Percentiles rank a stretch among this genome's conserved stretches.
Evolutionary conservation across 2,113 vertebrate species (phyloP).

Genomic region (Actenoides hombroni): DNA sequence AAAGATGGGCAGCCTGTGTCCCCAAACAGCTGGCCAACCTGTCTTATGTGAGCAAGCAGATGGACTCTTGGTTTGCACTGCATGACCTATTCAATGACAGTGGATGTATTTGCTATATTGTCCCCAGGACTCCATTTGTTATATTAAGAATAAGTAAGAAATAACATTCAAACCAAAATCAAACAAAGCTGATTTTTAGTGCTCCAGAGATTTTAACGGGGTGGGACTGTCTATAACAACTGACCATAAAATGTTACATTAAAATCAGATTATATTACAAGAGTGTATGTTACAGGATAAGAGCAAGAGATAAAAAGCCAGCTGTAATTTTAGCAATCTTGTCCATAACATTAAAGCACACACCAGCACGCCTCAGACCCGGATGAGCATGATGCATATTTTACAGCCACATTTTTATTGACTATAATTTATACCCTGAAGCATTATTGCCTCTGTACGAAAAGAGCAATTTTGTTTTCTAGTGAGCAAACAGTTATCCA

Average conservation of each 20-base stretch:
- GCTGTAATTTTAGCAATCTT: neutral
- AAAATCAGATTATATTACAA: neutral
- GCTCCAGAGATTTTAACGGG: neutral
- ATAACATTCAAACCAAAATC: neutral
- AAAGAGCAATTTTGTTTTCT: neutral
- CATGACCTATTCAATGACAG: accelerated
- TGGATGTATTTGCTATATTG: accelerated
- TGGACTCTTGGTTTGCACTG: neutral
- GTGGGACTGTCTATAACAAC: neutral
- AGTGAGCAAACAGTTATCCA: neutral
- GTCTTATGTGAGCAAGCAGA: neutral
- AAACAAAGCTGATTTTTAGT: neutral
- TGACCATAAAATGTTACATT: neutral
- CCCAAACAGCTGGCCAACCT: neutral
- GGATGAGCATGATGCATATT: neutral
- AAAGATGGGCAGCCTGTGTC: neutral
- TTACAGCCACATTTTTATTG: neutral
- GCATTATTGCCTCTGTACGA: neutral
- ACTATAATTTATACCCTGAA: slow-evolving; percentile 12
- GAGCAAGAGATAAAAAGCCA: slow-evolving; percentile 21
- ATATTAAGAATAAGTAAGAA: neutral
- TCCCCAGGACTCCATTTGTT: neutral
- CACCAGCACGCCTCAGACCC: neutral
- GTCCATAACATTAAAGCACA: neutral
- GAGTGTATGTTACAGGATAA: neutral